phyloP scores from a whole-genome alignment of 2,797 vertebrate species.

The Heteromormyrus szaboi region DNA sequence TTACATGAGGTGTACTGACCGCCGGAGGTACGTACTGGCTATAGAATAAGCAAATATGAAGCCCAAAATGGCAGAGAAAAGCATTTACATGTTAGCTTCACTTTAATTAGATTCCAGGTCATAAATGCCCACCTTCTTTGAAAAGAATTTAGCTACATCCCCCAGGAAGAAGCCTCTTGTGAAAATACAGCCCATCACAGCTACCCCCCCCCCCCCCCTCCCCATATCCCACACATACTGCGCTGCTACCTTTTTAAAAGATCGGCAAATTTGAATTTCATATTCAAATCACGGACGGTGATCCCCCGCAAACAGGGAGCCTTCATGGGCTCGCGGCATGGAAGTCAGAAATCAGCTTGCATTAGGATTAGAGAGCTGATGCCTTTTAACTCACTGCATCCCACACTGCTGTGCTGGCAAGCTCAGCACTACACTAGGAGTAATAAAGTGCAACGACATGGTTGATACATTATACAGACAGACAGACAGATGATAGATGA shows the following conservation, averaged over 20 bases:
- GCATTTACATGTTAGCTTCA: neutral
- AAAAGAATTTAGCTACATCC: slow-evolving; percentile 13
- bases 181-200: slow-evolving; percentile 16
- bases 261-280: slow-evolving; percentile 46
- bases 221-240: slow-evolving; percentile 27
- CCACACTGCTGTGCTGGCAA: slow-evolving; percentile 33
- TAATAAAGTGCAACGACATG: neutral
- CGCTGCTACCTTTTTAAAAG: slow-evolving; percentile 45
- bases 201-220: neutral
- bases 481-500: slow-evolving; percentile 24
- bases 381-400: slow-evolving; percentile 55
- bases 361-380: slow-evolving; percentile 63
- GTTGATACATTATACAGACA: neutral
- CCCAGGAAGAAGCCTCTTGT: slow-evolving; percentile 22
- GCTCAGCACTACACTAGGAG: slow-evolving; percentile 15
- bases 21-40: neutral
- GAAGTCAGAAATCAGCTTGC: slow-evolving; percentile 58
- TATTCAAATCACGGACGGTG: slow-evolving; percentile 40
- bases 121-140: neutral
- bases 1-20: neutral
- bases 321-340: slow-evolving; percentile 42
- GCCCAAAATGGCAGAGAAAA: neutral
- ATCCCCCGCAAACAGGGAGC: slow-evolving; percentile 39
- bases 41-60: neutral
- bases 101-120: neutral